Percentiles rank a stretch among this genome's conserved stretches.
Conservation (phyloP, 2,888 invertebrate genomes). For the Euphydryas editha region DNA sequence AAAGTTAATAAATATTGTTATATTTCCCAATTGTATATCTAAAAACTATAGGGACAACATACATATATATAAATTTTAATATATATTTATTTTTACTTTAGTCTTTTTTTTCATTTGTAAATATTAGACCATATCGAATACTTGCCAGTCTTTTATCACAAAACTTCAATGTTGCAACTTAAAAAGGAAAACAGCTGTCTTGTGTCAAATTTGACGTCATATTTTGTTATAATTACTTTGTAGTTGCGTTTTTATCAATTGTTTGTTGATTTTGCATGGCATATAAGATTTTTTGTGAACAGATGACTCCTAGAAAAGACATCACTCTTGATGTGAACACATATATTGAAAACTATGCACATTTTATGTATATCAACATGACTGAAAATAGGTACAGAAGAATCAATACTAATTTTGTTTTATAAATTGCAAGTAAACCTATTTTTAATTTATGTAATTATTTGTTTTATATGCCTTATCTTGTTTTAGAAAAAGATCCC, state of each 20-base stretch:
- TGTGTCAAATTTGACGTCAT: conserved; percentile 26
- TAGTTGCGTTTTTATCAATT: conserved; percentile 22
- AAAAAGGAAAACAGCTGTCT: conserved; percentile 37
- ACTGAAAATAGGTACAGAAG: conserved; percentile 73
- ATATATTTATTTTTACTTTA: background rate
- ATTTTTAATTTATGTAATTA: background rate
- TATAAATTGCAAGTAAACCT: background rate
- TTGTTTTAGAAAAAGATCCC: conserved; percentile 88
- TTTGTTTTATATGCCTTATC: background rate
- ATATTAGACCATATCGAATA: background rate
- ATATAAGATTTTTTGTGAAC: conserved; percentile 42
- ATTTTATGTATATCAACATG: conserved; percentile 66
- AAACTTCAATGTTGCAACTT: conserved; percentile 15
- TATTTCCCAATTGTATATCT: too few relatives aligned
- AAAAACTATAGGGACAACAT: too few relatives aligned
- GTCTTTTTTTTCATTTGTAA: background rate
- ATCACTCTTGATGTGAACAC: conserved; percentile 59
- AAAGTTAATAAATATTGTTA: background rate
- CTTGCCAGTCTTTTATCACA: background rate
- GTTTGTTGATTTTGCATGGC: conserved; percentile 28
- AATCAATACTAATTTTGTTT: background rate
- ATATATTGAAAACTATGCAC: conserved; percentile 66
- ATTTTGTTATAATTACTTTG: conserved; percentile 12
- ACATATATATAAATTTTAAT: too few relatives aligned
- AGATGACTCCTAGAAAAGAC: conserved; percentile 70